phyloP scores from a whole-genome alignment of 2,113 vertebrate genomes.

The Mobula hypostoma region DNA sequence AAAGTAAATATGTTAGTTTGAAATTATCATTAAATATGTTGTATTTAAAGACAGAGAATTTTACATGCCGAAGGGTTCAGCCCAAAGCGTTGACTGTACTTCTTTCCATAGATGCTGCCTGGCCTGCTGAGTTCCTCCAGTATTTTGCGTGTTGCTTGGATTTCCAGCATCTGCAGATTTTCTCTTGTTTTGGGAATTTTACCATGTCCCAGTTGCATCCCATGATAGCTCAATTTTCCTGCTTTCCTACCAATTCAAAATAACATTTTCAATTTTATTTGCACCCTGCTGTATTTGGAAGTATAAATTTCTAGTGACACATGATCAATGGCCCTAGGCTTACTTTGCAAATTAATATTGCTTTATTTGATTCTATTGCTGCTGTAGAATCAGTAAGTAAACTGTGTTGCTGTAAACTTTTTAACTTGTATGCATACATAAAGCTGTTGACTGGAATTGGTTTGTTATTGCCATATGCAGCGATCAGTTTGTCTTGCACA shows the following conservation, averaged over 20 bases:
- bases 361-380: background rate
- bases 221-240: background rate
- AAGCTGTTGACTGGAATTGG: background rate
- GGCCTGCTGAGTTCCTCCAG: too few relatives aligned
- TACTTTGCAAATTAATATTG: background rate
- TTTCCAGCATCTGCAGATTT: too few relatives aligned
- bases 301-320: background rate
- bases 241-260: background rate
- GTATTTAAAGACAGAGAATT: background rate
- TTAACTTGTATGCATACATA: conserved; percentile 54
- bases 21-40: background rate
- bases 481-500: too few relatives aligned
- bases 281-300: background rate
- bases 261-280: background rate
- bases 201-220: background rate
- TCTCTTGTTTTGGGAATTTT: too few relatives aligned
- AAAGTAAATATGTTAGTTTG: background rate
- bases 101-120: too few relatives aligned
- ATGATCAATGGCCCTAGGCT: too few relatives aligned
- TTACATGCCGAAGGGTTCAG: too few relatives aligned
- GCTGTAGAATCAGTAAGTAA: conserved; percentile 48
- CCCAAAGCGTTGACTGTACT: too few relatives aligned
- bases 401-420: conserved; percentile 53
- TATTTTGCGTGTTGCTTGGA: too few relatives aligned
- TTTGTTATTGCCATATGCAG: too few relatives aligned